A percentile compares a stretch with the other conserved stretches of the same genome.
Evolutionary conservation across 2,113 vertebrate genomes (phyloP).

Genomic region (Oryzias javanicus): DNA sequence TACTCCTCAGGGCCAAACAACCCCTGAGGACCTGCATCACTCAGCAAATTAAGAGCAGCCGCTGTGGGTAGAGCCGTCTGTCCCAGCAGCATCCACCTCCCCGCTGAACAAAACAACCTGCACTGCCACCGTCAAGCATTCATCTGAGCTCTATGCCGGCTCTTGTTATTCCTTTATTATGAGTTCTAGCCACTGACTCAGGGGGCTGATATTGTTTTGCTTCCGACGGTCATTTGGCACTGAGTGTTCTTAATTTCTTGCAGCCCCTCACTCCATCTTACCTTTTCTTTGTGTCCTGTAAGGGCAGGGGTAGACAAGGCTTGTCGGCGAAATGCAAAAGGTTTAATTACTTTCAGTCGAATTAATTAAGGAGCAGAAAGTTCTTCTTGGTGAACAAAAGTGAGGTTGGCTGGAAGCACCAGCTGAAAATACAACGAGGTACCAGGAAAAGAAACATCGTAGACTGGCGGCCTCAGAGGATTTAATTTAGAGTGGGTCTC

Average conservation of each 20-base stretch:
- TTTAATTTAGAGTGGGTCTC: constrained; percentile 79
- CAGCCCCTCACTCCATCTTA: constrained; percentile 58
- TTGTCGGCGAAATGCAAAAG: constrained; percentile 71
- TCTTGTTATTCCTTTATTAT: constrained; percentile 79
- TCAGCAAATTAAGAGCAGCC: constrained; percentile 73
- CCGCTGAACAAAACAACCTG: constrained; percentile 69
- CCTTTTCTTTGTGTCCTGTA: constrained; percentile 71
- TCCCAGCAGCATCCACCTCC: constrained; percentile 66
- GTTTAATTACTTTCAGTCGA: constrained; percentile 83
- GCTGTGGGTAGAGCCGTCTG: constrained; percentile 56
- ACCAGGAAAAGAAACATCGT: constrained; percentile 46
- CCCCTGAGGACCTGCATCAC: constrained; percentile 66
- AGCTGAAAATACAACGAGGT: constrained; percentile 54
- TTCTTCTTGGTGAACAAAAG: constrained; percentile 75
- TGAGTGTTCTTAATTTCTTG: constrained; percentile 74
- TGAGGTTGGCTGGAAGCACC: constrained; percentile 61
- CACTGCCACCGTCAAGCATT: constrained; percentile 62
- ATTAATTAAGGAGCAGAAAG: constrained; percentile 80
- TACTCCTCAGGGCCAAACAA: constrained; percentile 71
- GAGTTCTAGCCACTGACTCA: constrained; percentile 63
- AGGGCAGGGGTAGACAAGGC: constrained; percentile 59
- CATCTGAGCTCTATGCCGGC: constrained; percentile 63
- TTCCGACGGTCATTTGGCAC: constrained; percentile 81
- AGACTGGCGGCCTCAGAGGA: constrained; percentile 70
- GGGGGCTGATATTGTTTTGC: constrained; percentile 79